Conservation (phyloP, 37 sponge, comb jelly and placozoan species). For the Mnemiopsis leidyi region DNA sequence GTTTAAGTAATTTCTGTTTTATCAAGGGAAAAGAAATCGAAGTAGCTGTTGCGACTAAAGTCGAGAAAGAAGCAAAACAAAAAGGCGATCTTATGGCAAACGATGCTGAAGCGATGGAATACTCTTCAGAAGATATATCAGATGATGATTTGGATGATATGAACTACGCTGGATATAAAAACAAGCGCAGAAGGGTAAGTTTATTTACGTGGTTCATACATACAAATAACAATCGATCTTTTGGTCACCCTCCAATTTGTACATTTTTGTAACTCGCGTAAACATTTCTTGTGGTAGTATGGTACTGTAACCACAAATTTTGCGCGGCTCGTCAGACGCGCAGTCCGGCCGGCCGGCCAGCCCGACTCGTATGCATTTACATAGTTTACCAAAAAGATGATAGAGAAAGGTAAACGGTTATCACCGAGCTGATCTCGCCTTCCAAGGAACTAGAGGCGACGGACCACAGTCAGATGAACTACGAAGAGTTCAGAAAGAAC, state of each 20-base stretch:
- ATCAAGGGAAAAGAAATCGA: conserved; percentile 57
- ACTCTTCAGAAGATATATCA: conserved; percentile 79
- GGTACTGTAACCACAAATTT: no score
- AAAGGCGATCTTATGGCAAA: conserved; percentile 92
- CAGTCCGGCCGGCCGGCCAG: no score
- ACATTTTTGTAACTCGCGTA: neutral
- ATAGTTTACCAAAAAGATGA: no score
- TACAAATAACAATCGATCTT: no score
- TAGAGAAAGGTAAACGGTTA: no score
- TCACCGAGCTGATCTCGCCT: no score
- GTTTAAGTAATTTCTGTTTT: no score
- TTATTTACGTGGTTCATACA: no score
- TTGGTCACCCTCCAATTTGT: neutral
- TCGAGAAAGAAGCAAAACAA: conserved; percentile 21
- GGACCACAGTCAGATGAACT: conserved; percentile 82
- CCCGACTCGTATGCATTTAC: no score
- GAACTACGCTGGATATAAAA: conserved; percentile 64
- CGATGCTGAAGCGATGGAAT: conserved; percentile 87
- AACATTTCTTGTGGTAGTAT: no score
- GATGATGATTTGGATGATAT: conserved; percentile 65
- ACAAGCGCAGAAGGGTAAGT: conserved; percentile 48
- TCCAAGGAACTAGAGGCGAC: conserved; percentile 83
- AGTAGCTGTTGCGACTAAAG: conserved; percentile 38
- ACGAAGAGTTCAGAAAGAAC: conserved; percentile 81
- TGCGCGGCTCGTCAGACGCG: no score